These are phyloP conservation scores for Rhingia rostrata DNA, from an alignment of 2,888 invertebrate species.

Conservation along the genomic window DNA sequence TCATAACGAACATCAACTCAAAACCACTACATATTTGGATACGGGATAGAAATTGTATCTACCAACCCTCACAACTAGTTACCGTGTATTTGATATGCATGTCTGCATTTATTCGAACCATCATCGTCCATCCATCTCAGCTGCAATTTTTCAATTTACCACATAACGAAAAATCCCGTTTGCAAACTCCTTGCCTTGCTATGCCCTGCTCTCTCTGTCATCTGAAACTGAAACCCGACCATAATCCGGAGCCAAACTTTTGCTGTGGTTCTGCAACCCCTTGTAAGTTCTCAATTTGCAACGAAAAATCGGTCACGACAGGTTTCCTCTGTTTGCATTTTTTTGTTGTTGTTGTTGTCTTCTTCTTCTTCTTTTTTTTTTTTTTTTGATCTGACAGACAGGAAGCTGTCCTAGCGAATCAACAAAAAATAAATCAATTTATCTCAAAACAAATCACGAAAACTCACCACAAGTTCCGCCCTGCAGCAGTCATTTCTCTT, in stretches of 20 bases:
- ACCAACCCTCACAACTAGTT: neutral
- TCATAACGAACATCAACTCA: neutral
- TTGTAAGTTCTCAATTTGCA: conserved; percentile 46
- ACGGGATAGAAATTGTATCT: too few relatives aligned
- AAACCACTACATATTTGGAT: neutral
- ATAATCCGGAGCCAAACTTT: conserved; percentile 36
- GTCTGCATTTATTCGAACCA: conserved; percentile 23
- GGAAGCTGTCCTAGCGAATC: conserved; percentile 54
- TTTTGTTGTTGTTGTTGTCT: neutral
- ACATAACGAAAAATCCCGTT: neutral
- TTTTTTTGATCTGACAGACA: conserved; percentile 54
- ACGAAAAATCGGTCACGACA: conserved; percentile 50
- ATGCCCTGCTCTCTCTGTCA: neutral
- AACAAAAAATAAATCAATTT: conserved; percentile 70
- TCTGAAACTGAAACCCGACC: conserved; percentile 11
- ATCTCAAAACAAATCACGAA: conserved; percentile 71
- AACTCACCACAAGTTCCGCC: conserved; percentile 59
- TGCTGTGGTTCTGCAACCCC: conserved; percentile 49
- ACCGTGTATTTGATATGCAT: conserved; percentile 3
- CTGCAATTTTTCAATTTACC: conserved; percentile 34
- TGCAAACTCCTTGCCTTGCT: neutral
- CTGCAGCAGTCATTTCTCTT: conserved; percentile 2
- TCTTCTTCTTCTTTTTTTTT: conserved; percentile 28
- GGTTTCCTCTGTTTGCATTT: conserved; percentile 17
- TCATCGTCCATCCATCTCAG: conserved; percentile 10